Percentiles rank a stretch among this genome's conserved stretches.
Evolutionary conservation across 2,888 invertebrate genomes (phyloP).

Genomic region (Eudemis profundana): DNA sequence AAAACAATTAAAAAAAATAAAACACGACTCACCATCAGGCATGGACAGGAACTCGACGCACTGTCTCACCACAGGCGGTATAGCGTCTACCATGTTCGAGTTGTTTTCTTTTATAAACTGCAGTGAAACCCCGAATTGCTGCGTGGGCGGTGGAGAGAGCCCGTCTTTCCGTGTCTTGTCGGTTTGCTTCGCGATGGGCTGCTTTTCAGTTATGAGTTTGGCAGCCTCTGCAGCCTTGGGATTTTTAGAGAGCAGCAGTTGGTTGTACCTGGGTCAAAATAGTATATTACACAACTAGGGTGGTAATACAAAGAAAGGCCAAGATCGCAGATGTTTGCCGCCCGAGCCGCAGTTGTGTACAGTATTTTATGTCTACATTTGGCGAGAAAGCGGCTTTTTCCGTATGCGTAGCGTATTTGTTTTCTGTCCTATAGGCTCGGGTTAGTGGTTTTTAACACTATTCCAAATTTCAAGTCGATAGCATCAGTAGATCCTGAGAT

Average conservation of each 20-base stretch:
- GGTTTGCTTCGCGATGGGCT: conserved; percentile 46
- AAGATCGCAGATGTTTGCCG: no score
- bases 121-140: conserved; percentile 98
- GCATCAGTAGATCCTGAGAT: no score
- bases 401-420: no score
- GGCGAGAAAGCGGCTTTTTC: no score
- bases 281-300: not conserved
- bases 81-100: conserved; percentile 88
- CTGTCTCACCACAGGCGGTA: conserved; percentile 96
- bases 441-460: no score
- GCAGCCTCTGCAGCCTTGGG: conserved; percentile 73
- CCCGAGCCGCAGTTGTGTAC: no score
- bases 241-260: conserved; percentile 87
- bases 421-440: no score
- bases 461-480: no score
- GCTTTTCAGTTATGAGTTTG: conserved; percentile 47
- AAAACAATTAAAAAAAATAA: no score
- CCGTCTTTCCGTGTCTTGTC: conserved; percentile 51
- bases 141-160: conserved; percentile 85
- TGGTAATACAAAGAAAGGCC: no score
- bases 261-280: conserved; percentile 89
- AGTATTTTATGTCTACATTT: no score
- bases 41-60: conserved; percentile 96
- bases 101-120: conserved; percentile 96
- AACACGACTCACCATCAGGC: conserved; percentile 89